Base-by-base conservation (phyloP, 35 echinoderm and acorn worm genomes). In the Eucidaris tribuloides region DNA sequence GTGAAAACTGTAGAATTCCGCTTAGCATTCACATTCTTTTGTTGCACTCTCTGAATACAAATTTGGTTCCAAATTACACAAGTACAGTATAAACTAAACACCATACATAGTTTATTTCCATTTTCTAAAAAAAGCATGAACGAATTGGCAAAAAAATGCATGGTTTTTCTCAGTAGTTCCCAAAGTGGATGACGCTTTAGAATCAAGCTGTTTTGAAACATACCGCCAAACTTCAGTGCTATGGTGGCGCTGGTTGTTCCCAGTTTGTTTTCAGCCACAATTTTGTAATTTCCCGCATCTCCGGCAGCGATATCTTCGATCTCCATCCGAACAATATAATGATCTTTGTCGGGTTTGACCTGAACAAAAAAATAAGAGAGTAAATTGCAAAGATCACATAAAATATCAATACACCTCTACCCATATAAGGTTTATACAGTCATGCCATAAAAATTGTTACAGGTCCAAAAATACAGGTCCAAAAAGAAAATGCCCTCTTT, bases 201-300 rank as follows among this genome's bases (percentile, higher is more conserved):
- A 55, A 22, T n/a, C n/a, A n/a, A n/a, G n/a, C n/a, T n/a, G n/a
- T 13, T 23, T 22, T 19, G 3, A 42, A 42, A 85, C 77, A 82
- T 79, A 89, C 90, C 90, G 19, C 96, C 96, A 83, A 99, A 99
- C 62, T 99, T 99, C 57, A 99, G 91, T 30, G 87, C 87, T 46
- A 93, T 93, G 14, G 90, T 99, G 29, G 90, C 90, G 38, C 87
- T 93, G 22, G 90, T 99, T 36, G 77, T 89, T 18, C 96, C 96
- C 46, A 48, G 71, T 49, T 81, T 92, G 46, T 99, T 99, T 32
- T 90, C 83, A 42, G 91, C 96, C 44, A 88, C 87, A 71, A 99
- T 87, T 57, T 99, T 99, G 79, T 99, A 99, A 74, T 66, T 99
- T 33, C 91, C 90, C 65, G 85, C 96, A 72, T 99, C 96, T 23